These are phyloP conservation scores for Drosophila nasuta DNA, from an alignment of 1,140 invertebrate species.

Conservation along the genomic window DNA sequence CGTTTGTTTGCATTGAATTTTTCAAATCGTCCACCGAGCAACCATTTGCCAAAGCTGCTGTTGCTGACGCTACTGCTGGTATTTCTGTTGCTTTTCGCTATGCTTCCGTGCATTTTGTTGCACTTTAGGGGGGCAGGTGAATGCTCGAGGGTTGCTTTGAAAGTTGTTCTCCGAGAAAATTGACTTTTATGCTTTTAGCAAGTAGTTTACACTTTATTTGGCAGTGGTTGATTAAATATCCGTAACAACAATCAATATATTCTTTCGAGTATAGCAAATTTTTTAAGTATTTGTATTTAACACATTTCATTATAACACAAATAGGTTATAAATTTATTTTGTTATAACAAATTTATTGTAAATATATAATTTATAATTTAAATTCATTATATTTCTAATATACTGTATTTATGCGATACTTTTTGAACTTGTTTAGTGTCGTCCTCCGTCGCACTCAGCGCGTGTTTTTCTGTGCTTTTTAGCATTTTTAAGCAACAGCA, in stretches of 20 bases:
- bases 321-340: too few relatives aligned
- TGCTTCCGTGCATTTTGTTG: conserved; percentile 72
- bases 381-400: too few relatives aligned
- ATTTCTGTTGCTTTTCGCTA: conserved; percentile 42
- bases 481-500: conserved; percentile 57
- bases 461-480: conserved; percentile 48
- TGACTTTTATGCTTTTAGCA: neutral
- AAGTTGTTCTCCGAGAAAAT: conserved; percentile 10
- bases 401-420: neutral
- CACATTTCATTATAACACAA: too few relatives aligned
- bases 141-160: conserved; percentile 38
- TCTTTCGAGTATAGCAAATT: too few relatives aligned
- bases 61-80: conserved; percentile 30
- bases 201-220: neutral
- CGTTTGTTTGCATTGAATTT: conserved; percentile 72
- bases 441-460: conserved; percentile 25
- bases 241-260: too few relatives aligned
- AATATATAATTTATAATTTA: too few relatives aligned
- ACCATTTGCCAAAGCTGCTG: conserved; percentile 71
- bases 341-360: too few relatives aligned
- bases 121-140: conserved; percentile 48
- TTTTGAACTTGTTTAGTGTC: conserved; percentile 4
- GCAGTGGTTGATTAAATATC: too few relatives aligned
- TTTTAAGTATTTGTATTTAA: too few relatives aligned
- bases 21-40: conserved; percentile 66